Percentiles rank a stretch among this genome's conserved stretches.
Conservation (phyloP, 2,113 vertebrate genomes). For the Sporophila hypoxantha region DNA sequence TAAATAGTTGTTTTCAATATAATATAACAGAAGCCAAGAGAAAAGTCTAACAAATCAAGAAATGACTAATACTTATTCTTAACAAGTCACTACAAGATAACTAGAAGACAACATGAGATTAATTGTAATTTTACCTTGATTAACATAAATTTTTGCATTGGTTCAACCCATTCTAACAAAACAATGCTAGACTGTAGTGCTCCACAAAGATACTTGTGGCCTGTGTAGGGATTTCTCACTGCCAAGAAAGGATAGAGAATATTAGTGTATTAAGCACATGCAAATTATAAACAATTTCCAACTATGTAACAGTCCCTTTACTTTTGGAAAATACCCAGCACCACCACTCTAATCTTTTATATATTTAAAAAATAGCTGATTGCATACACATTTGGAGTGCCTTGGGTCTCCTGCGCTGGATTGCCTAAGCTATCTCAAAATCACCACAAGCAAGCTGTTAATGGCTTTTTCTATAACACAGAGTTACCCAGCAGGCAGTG, state of each 20-base stretch:
- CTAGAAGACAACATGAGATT: background rate
- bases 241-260: slow-evolving; percentile 37
- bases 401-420: background rate
- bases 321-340: background rate
- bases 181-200: slow-evolving; percentile 95
- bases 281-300: background rate
- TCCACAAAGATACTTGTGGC: slow-evolving; percentile 94
- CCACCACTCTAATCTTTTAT: background rate
- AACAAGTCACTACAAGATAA: background rate
- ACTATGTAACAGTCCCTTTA: background rate
- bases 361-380: background rate
- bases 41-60: background rate
- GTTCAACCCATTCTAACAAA: slow-evolving; percentile 95
- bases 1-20: background rate
- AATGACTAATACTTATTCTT: background rate
- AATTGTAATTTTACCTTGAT: slow-evolving; percentile 83
- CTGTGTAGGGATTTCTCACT: slow-evolving; percentile 96
- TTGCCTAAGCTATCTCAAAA: background rate
- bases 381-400: background rate
- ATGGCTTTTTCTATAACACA: background rate
- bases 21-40: background rate
- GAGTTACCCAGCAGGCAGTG: background rate
- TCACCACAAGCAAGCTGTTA: background rate
- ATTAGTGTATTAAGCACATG: background rate
- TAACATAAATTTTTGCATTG: slow-evolving; percentile 98